These are phyloP conservation scores for Fratercula arctica DNA, from an alignment of 2,797 vertebrate species.

Conservation along the genomic window DNA sequence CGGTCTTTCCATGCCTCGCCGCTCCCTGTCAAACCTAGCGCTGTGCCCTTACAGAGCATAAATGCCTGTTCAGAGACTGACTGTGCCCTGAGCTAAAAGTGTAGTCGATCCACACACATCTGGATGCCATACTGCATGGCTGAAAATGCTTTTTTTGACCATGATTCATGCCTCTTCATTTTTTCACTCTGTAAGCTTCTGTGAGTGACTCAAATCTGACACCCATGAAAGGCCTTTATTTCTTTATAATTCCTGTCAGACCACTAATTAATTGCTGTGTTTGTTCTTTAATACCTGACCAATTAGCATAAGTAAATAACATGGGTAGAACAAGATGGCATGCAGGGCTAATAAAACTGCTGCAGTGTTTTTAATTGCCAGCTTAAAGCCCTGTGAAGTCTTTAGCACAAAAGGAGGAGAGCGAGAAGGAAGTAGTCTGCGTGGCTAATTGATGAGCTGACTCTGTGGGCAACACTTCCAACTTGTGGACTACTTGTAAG, in stretches of 20 bases:
- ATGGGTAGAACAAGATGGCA: conserved; percentile 1
- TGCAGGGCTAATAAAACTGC: not conserved
- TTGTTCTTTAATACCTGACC: conserved; percentile 55
- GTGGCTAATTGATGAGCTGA: not conserved
- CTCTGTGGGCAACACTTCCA: not conserved
- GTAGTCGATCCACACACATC: not conserved
- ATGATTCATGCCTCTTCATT: conserved; percentile 27
- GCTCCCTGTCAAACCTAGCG: not conserved
- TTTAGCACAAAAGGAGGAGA: not conserved
- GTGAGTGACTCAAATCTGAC: conserved; percentile 39
- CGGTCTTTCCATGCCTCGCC: not conserved
- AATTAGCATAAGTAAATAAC: conserved; percentile 52
- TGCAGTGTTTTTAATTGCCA: conserved; percentile 1
- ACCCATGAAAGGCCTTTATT: conserved; percentile 14
- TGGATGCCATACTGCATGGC: not conserved
- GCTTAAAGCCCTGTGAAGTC: not conserved
- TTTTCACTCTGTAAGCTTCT: conserved; percentile 38
- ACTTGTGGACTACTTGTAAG: not conserved
- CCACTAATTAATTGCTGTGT: conserved; percentile 56
- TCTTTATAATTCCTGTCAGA: conserved; percentile 43
- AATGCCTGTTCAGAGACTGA: not conserved
- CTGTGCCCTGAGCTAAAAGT: not conserved
- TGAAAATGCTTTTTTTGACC: conserved; percentile 21
- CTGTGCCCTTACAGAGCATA: not conserved
- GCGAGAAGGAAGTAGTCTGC: not conserved